These are phyloP conservation scores for Gymnoscopelus braueri DNA, from an alignment of 2,797 vertebrate species.

Conservation along the genomic window DNA sequence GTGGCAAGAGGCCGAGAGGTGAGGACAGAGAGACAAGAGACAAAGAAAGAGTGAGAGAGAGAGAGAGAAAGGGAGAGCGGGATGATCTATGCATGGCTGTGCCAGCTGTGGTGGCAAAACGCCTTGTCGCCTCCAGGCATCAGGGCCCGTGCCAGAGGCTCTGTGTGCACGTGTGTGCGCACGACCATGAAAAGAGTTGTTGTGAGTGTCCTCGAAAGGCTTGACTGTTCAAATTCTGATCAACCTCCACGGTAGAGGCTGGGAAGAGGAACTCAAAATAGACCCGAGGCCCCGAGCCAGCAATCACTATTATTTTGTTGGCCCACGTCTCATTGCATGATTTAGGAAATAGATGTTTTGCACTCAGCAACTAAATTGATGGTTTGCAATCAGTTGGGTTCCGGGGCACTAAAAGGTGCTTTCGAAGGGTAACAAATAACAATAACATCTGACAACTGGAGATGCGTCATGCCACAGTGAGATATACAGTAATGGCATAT, in stretches of 20 bases:
- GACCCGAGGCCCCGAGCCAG: slow-evolving; percentile 32
- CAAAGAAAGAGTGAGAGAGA: slow-evolving; percentile 12
- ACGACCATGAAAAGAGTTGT: slow-evolving; percentile 10
- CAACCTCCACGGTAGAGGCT: slow-evolving; percentile 42
- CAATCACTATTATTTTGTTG: slow-evolving; percentile 17
- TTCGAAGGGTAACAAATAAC: background rate
- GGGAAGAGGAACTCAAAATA: slow-evolving; percentile 26
- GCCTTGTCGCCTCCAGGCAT: slow-evolving; percentile 50
- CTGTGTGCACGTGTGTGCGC: background rate
- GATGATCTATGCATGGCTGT: background rate
- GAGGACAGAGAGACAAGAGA: slow-evolving; percentile 21
- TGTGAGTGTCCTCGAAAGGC: slow-evolving; percentile 24
- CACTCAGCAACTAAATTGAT: slow-evolving; percentile 4
- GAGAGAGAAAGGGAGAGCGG: slow-evolving; percentile 13
- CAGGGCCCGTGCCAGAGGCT: background rate
- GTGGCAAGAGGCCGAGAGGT: slow-evolving; percentile 25
- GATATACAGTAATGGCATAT: background rate
- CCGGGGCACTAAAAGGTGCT: background rate
- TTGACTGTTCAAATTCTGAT: slow-evolving; percentile 48
- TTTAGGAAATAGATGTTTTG: slow-evolving; percentile 34
- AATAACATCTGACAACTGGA: background rate
- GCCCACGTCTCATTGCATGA: slow-evolving; percentile 20
- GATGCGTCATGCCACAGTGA: background rate
- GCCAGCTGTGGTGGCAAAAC: slow-evolving; percentile 56
- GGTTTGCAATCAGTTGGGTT: slow-evolving; percentile 4